A percentile compares a stretch with the other conserved stretches of the same genome.
Conservation (phyloP, 2,113 vertebrate genomes). For the Manacus vitellinus region DNA sequence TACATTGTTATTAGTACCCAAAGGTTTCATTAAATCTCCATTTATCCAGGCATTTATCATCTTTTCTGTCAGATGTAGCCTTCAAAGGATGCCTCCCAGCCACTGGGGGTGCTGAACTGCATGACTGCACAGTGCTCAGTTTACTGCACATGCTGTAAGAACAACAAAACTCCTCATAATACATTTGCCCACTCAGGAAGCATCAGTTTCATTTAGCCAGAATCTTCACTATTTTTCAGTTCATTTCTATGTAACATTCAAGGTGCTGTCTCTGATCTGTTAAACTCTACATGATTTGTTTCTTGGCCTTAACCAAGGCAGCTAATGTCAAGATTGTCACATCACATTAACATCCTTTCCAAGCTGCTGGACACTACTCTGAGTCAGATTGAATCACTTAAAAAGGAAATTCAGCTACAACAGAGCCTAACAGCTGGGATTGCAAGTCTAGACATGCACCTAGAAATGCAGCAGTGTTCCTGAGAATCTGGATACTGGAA, state of each 20-base stretch:
- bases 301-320: background rate
- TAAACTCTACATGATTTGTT: background rate
- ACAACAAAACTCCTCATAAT: background rate
- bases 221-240: background rate
- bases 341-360: background rate
- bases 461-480: background rate
- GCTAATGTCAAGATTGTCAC: constrained; percentile 2
- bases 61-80: constrained; percentile 2
- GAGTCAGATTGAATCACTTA: background rate
- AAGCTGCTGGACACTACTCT: background rate
- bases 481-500: background rate
- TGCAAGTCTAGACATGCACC: background rate
- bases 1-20: background rate
- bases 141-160: background rate
- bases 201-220: background rate
- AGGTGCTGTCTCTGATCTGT: background rate
- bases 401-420: background rate
- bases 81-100: background rate
- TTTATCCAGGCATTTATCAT: constrained; percentile 10
- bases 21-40: constrained; percentile 18
- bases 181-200: background rate
- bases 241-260: background rate
- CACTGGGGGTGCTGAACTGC: background rate
- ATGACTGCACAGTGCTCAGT: background rate
- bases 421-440: background rate